Percentiles rank a stretch among this genome's conserved stretches.
These are phyloP conservation scores for Papilio xuthus DNA, from an alignment of 1,140 invertebrate species.

Conservation along the genomic window DNA sequence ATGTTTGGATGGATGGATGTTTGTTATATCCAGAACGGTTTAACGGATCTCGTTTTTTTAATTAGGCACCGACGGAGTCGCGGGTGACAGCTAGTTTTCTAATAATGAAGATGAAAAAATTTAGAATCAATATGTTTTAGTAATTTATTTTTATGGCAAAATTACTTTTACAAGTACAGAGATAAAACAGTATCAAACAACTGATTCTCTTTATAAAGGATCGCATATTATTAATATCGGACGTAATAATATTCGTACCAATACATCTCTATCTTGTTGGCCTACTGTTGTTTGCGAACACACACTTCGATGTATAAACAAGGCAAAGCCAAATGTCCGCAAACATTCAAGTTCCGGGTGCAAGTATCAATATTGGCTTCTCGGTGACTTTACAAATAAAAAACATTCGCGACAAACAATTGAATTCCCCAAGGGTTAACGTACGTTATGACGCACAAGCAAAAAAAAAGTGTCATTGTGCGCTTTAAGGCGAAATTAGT, in stretches of 20 bases:
- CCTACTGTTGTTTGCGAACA: conserved; percentile 19
- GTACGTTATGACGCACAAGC: conserved; percentile 13
- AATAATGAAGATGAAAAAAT: too few relatives aligned
- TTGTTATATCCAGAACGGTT: too few relatives aligned
- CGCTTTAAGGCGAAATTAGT: conserved; percentile 4
- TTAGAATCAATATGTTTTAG: too few relatives aligned
- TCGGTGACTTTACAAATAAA: conserved; percentile 9
- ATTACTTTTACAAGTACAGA: neutral
- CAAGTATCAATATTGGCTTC: conserved; percentile 37
- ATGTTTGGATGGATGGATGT: too few relatives aligned
- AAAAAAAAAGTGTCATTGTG: conserved; percentile 5
- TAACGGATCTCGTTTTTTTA: too few relatives aligned
- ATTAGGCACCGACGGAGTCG: too few relatives aligned
- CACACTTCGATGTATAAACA: conserved; percentile 30
- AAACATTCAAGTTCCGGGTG: conserved; percentile 33
- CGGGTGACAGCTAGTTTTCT: too few relatives aligned
- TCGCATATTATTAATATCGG: neutral
- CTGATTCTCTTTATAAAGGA: neutral
- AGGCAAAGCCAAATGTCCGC: conserved; percentile 34
- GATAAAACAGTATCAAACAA: neutral
- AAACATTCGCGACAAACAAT: conserved; percentile 33
- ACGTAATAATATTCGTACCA: neutral
- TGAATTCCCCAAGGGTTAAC: conserved; percentile 23
- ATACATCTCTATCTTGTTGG: neutral
- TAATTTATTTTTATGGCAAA: neutral